Evolutionary conservation across 2,797 vertebrate species (phyloP), one percentile per base, ranked within the genome.

Genomic region (Prionace glauca): DNA sequence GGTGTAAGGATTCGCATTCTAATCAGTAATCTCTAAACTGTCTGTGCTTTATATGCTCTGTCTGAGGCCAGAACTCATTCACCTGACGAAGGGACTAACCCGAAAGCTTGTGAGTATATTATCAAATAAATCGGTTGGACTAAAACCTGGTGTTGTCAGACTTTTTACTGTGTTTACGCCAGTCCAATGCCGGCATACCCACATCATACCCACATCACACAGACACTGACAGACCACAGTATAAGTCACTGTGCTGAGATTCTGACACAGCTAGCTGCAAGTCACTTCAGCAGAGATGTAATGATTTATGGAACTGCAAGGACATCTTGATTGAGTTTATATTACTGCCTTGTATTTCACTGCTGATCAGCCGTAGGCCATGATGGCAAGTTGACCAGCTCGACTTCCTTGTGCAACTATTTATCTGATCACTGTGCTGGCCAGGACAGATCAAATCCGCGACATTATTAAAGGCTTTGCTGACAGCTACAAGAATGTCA

Each of bases 321-420:
- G 29, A 95, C 41, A 32, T 56, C 45, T 72, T n/a, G 14, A 95
- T 95, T 95, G 36, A 77, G 36, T 69, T 92, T 24, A 92, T 69
- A 77, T 77, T 77, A 77, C 50, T 95, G 24, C 71, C 50, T 77
- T 95, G 93, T 74, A 56, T 56, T 74, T 94, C 93, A 95, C 45
- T 77, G 71, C 93, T 16, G 18, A 41, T 56, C 67, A 94, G 36
- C 69, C 32, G 60, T 32, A 50, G 71, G 41, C 45, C 56, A 77
- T 26, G 16, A 60, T 32, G 26, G 69, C 41, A 77, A 60, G 45
- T 95, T 95, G 74, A 20, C 93, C 41, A 56, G 93, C 50, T 24
- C 32, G 41, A 45, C 69, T 56, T 18, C 41, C 11, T 74, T 77
- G 72, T 50, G 93, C 69, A 71, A 74, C 45, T 71, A 94, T 94